Evolutionary conservation across 1,140 invertebrate genomes (phyloP), one percentile per base, ranked within the genome.

Genomic region (Choristoneura fumiferana): DNA sequence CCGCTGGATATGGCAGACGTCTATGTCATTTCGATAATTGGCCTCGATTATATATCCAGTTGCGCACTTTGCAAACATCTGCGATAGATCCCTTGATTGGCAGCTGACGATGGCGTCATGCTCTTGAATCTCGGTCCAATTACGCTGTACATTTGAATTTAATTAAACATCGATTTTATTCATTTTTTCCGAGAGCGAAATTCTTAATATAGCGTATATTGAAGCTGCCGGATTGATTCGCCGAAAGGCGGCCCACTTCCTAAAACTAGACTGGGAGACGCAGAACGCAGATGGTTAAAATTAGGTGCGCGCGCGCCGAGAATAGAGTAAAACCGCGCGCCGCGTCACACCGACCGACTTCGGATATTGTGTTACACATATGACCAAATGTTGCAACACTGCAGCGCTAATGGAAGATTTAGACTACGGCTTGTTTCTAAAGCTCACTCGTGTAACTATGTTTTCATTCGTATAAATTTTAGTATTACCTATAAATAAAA

Each of bases 221-320:
- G 33, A 35, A 10, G 13, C 33, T 5, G 52, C 62, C 65, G 63
- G 61, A 76, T 83, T 77, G 75, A 83, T 84, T 81, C 80, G 76
- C 57, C 73, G 81, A 82, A 84, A 64, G 73, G 60, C 82, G 85
- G 82, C 84, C 79, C 80, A 89, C 81, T 87, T 89, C 82, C 86
- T 89, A 89, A 84, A 85, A 83, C 86, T 82, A 84, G 80, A 74
- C 81, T 76, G 81, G 72, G 83, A 83, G 79, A 89, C 86, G 82
- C 81, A 85, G 69, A 87, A 89, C 86, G 82, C 81, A 85, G 69
- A 87, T 89, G 84, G 86, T 87, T 89, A 89, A 87, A 89, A 89
- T 89, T 89, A 89, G 86, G 73, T 67, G 65, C 72, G 73, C 58
- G 67, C 71, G 73, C 58, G 69, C 84, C 84, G 70, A 82, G 78